Evolutionary conservation across 2,797 vertebrate species (phyloP).

Genomic region (Thalassophryne amazonica): DNA sequence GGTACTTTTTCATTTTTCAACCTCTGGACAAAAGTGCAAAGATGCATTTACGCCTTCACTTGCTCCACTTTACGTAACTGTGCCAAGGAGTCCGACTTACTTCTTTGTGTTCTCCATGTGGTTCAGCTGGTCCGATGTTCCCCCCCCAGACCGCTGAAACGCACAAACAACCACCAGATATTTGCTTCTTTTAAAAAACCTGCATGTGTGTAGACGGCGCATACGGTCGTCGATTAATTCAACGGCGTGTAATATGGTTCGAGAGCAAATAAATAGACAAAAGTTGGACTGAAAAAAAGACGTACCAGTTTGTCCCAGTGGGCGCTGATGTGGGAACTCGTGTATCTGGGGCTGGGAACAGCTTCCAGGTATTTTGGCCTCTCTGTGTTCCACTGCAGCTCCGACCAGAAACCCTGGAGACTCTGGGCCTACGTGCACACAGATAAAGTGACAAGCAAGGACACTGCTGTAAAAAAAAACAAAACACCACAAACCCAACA

Average conservation of each 20-base stretch:
- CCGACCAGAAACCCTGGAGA: constrained; percentile 88
- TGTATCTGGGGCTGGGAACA: constrained; percentile 80
- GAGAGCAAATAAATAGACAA: background rate
- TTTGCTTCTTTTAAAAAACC: no score
- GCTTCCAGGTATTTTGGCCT: constrained; percentile 80
- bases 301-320: constrained; percentile 81
- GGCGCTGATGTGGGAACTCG: constrained; percentile 70
- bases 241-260: no score
- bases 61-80: constrained; percentile 3
- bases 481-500: no score
- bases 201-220: no score
- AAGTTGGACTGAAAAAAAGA: constrained; percentile 33
- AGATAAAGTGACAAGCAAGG: constrained; percentile 35
- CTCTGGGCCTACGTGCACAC: constrained; percentile 68
- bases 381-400: constrained; percentile 86
- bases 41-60: constrained; percentile 5
- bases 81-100: constrained; percentile 75
- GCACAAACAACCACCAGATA: constrained; percentile 24
- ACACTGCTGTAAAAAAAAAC: constrained; percentile 26
- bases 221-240: no score
- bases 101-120: constrained; percentile 87
- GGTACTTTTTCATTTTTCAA: constrained; percentile 7
- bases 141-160: constrained; percentile 80
- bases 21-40: background rate
- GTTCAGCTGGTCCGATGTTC: constrained; percentile 65